Evolutionary conservation across 2,113 vertebrate genomes (phyloP), one percentile per base, ranked within the genome.

Genomic region (Sisor rabdophorus): DNA sequence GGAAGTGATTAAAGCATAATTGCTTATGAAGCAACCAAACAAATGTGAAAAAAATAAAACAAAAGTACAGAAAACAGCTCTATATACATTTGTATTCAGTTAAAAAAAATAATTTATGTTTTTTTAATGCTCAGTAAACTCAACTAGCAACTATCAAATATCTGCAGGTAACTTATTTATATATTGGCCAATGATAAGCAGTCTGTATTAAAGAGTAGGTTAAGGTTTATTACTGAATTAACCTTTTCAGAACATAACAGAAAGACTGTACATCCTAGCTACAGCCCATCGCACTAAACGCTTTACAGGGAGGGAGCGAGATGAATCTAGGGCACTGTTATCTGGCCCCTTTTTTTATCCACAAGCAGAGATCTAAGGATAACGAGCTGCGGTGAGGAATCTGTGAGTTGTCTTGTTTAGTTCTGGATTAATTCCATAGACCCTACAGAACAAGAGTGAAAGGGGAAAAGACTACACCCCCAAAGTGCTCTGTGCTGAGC

Each of bases 251-350:
- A 73, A 32, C 76, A 81, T 78, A 76, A 79, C 77, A 84, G n/a
- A 52, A 78, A 78, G 50, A 64, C 79, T 65, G 77, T n/a, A 69
- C 0, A 28, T 40, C 26, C 74, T 55, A 68, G 56, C 36, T 81
- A 79, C 8, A 44, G 8, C 28, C 79, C 80, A 59, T 80, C 84
- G 92, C 92, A 90, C 81, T 88, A 78, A 78, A 86, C 74, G 1
- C 80, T 84, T 79, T 81, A 58, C 74, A 68, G 88, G 81, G 89
- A 89, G 89, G 81, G 83, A 86, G 87, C 63, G 85, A 84, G 83
- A 84, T 83, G 87, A 84, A 93, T 88, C 83, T 92, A 91, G 92
- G 90, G 87, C 91, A 87, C 87, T 85, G 85, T 87, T 90, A 88
- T 90, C 89, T 91, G 90, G 85, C 87, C 90, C 82, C 87, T 65